These are phyloP conservation scores for Onchidella celtica DNA, from an alignment of 2,888 invertebrate genomes.

Conservation along the genomic window DNA sequence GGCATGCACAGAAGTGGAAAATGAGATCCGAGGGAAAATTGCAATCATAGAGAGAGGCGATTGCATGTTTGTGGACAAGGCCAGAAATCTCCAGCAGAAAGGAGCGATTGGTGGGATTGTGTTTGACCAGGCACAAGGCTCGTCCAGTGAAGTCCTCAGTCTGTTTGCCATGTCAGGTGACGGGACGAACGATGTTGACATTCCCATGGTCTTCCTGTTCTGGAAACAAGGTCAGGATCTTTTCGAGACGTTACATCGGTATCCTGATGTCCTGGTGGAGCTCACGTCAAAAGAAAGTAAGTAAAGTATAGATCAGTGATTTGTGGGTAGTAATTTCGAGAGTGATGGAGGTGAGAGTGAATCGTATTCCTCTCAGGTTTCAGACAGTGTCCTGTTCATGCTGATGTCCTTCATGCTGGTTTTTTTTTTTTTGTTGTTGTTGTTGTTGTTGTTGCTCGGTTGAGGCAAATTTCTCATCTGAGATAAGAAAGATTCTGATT, in stretches of 20 bases:
- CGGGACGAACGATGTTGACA: slow-evolving; percentile 89
- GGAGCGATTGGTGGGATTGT: slow-evolving; percentile 93
- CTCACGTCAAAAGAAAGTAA: slow-evolving; percentile 59
- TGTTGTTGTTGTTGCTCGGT: too few species aligned
- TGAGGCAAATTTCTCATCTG: too few species aligned
- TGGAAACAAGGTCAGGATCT: slow-evolving; percentile 87
- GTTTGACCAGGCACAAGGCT: slow-evolving; percentile 86
- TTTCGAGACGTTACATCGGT: slow-evolving; percentile 83
- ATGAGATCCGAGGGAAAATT: slow-evolving; percentile 86
- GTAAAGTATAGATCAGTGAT: too few species aligned
- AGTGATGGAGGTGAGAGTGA: too few species aligned
- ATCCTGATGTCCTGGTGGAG: slow-evolving; percentile 83
- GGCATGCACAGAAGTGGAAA: slow-evolving; percentile 83
- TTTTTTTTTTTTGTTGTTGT: too few species aligned
- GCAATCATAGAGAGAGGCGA: slow-evolving; percentile 93
- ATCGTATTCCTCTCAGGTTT: too few species aligned
- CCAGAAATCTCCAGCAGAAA: slow-evolving; percentile 88
- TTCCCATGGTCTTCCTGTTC: slow-evolving; percentile 95
- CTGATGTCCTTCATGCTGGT: too few species aligned
- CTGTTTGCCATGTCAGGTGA: slow-evolving; percentile 99
- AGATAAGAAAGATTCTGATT: too few species aligned
- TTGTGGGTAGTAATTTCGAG: too few species aligned
- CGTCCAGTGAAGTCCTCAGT: slow-evolving; percentile 88
- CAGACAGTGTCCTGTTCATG: too few species aligned
- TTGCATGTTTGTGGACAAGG: slow-evolving; percentile 98